phyloP scores from a whole-genome alignment of 2,888 invertebrate species.

The Scaptomyza tumidula region DNA sequence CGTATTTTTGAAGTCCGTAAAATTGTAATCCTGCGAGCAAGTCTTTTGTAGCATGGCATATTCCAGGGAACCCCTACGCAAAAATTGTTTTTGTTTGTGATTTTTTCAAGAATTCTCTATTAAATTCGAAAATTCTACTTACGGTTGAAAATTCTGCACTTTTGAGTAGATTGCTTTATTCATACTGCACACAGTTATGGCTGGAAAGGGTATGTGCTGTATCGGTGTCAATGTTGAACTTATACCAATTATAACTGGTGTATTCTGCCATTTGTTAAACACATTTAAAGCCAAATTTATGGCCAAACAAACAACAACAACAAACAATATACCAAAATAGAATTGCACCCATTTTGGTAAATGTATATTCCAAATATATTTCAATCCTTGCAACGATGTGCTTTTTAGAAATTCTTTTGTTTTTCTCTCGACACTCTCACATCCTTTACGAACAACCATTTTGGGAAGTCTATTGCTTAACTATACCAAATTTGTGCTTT shows the following conservation, averaged over 20 bases:
- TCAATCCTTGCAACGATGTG: constrained; percentile 90
- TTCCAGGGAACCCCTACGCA: constrained; percentile 85
- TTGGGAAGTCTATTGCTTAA: background rate
- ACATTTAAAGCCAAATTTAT: constrained; percentile 85
- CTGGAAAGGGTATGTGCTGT: constrained; percentile 90
- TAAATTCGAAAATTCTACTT: constrained; percentile 13
- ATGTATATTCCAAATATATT: constrained; percentile 87
- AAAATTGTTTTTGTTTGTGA: background rate
- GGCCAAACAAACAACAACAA: constrained; percentile 87
- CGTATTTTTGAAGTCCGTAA: constrained; percentile 40
- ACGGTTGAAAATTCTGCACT: constrained; percentile 59
- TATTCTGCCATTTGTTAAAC: constrained; percentile 89
- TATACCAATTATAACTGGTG: constrained; percentile 91
- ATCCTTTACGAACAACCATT: constrained; percentile 33
- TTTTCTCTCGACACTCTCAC: constrained; percentile 65
- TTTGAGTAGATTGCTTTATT: constrained; percentile 89
- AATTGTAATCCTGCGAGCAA: constrained; percentile 66
- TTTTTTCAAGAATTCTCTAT: background rate
- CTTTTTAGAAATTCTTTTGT: constrained; percentile 87
- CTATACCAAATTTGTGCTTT: background rate
- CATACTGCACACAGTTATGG: constrained; percentile 93
- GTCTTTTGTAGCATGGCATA: constrained; percentile 80
- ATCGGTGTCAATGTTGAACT: constrained; percentile 89
- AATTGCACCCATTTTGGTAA: constrained; percentile 79
- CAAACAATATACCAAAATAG: constrained; percentile 90